These are phyloP conservation scores for Phalacrocorax pelagicus DNA, from an alignment of 2,113 vertebrate species.

Conservation along the genomic window DNA sequence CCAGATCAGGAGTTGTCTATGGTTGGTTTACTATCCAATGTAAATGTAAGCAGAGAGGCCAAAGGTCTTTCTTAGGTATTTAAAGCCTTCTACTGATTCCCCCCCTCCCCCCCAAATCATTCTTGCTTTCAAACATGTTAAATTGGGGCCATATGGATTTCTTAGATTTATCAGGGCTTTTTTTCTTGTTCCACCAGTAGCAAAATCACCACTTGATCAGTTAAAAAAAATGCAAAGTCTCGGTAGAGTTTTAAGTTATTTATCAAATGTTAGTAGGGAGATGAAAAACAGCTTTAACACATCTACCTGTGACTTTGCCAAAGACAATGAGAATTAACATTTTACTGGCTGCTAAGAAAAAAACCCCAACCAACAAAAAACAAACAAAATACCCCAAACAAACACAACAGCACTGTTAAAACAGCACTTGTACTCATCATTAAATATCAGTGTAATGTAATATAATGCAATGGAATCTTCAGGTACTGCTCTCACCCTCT, in stretches of 20 bases:
- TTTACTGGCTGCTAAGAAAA: background rate
- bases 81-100: background rate
- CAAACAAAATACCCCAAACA: background rate
- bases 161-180: background rate
- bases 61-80: background rate
- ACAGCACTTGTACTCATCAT: background rate
- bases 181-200: background rate
- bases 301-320: background rate
- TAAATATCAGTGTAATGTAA: background rate
- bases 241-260: background rate
- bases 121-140: background rate
- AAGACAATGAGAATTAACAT: background rate
- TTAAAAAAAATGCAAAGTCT: background rate
- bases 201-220: background rate
- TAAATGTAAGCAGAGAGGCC: background rate
- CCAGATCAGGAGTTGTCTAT: background rate
- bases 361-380: rapidly evolving
- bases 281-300: background rate
- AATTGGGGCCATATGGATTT: background rate
- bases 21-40: background rate
- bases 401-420: background rate
- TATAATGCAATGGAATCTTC: background rate
- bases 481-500: background rate
- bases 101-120: background rate
- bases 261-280: background rate